phyloP scores from a whole-genome alignment of 2,797 vertebrate genomes.

The Typhlichthys subterraneus region DNA sequence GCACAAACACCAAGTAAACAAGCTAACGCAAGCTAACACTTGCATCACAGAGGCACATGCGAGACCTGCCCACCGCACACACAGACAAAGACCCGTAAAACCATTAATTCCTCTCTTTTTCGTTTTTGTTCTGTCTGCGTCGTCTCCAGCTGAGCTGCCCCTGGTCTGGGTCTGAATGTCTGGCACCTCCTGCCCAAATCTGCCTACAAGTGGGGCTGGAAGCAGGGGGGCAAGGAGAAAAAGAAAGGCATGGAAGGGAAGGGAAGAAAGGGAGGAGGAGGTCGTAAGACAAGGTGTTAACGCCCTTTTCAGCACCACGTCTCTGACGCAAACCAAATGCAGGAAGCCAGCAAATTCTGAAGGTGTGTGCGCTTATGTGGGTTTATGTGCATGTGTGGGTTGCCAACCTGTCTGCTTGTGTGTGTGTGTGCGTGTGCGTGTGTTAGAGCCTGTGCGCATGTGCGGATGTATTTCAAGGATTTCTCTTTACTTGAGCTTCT shows the following conservation, averaged over 20 bases:
- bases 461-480: neutral
- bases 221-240: neutral
- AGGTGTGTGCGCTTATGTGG: conserved; percentile 37
- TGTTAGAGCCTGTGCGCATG: neutral
- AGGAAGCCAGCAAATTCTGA: conserved; percentile 71
- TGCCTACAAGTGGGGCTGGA: conserved; percentile 29
- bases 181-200: conserved; percentile 72
- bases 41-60: conserved; percentile 13
- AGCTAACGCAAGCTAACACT: conserved; percentile 40
- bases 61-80: conserved; percentile 17
- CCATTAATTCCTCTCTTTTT: conserved; percentile 52
- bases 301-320: conserved; percentile 74
- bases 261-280: conserved; percentile 45
- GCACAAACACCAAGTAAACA: conserved; percentile 63
- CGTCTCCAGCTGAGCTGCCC: conserved; percentile 58
- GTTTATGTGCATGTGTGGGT: conserved; percentile 1
- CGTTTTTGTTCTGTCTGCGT: conserved; percentile 37
- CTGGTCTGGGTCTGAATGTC: conserved; percentile 56
- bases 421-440: conserved; percentile 5
- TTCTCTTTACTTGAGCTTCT: conserved; percentile 26
- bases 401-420: conserved; percentile 15
- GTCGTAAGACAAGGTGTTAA: conserved; percentile 69
- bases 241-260: conserved; percentile 27
- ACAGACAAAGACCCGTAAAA: conserved; percentile 17
- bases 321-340: conserved; percentile 54